A percentile compares a stretch with the other conserved stretches of the same genome.
These are phyloP conservation scores for Drosophila saltans DNA, from an alignment of 1,140 invertebrate species.

Conservation along the genomic window DNA sequence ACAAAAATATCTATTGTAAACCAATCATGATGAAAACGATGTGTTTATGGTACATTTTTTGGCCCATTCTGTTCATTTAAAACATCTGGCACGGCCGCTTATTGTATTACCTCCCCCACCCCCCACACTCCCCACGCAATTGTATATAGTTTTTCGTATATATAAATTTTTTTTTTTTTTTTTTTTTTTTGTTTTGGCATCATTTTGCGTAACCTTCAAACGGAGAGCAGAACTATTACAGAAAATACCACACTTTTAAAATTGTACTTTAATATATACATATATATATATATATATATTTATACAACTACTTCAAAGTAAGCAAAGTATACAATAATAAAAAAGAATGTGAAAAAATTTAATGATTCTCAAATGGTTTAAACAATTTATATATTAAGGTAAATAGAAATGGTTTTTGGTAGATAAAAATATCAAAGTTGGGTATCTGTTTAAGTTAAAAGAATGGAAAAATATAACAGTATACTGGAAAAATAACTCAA, in stretches of 20 bases:
- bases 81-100: constrained; percentile 9
- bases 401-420: too few species aligned
- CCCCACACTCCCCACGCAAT: background rate
- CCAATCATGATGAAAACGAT: constrained; percentile 3
- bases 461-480: too few species aligned
- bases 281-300: too few species aligned
- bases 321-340: too few species aligned
- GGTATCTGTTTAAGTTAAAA: too few species aligned
- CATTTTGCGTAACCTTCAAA: background rate
- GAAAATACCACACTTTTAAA: background rate
- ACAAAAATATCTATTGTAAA: background rate
- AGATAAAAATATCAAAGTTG: too few species aligned
- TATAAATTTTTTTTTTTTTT: background rate
- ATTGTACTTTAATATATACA: too few species aligned
- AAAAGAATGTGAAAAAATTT: too few species aligned
- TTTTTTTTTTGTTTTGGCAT: background rate
- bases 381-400: too few species aligned
- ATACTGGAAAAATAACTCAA: too few species aligned
- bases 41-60: constrained; percentile 13
- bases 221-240: background rate
- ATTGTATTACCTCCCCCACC: background rate
- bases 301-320: too few species aligned
- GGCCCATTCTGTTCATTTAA: constrained; percentile 2
- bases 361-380: too few species aligned
- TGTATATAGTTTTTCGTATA: constrained; percentile 5